phyloP scores from a whole-genome alignment of 2,888 invertebrate species.

The Drosophila gaucha region DNA sequence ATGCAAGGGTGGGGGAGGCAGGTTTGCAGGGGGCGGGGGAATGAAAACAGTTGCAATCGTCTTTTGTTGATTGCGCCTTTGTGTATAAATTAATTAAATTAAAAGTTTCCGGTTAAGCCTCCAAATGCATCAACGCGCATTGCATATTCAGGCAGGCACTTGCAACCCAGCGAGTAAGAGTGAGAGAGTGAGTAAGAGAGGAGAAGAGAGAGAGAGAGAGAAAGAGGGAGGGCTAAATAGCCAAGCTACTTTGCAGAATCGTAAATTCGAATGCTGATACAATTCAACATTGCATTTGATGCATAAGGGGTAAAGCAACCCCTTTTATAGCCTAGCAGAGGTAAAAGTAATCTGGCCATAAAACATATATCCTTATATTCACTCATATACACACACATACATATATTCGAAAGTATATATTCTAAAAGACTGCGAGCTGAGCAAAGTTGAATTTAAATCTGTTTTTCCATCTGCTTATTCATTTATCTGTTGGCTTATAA shows the following conservation, averaged over 20 bases:
- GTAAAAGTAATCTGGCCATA: neutral
- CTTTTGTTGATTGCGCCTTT: constrained; percentile 81
- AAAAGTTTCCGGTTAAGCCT: constrained; percentile 84
- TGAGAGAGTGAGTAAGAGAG: neutral
- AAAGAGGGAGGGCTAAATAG: constrained; percentile 1
- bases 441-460: neutral
- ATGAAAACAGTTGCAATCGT: constrained; percentile 36
- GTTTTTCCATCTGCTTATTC: neutral
- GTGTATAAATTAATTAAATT: constrained; percentile 84
- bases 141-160: constrained; percentile 37
- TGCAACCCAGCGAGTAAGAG: neutral
- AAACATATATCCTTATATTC: neutral
- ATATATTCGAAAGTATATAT: neutral
- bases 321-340: constrained; percentile 3
- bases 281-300: neutral
- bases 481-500: neutral
- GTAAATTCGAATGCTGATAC: constrained; percentile 15
- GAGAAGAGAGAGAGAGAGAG: neutral
- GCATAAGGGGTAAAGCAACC: constrained; percentile 2
- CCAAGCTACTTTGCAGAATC: constrained; percentile 14
- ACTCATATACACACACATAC: neutral
- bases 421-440: neutral
- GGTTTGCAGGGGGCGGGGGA: neutral
- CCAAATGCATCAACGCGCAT: constrained; percentile 55
- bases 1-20: neutral